phyloP scores from a whole-genome alignment of 2,113 vertebrate genomes.

The Mirza zaza region DNA sequence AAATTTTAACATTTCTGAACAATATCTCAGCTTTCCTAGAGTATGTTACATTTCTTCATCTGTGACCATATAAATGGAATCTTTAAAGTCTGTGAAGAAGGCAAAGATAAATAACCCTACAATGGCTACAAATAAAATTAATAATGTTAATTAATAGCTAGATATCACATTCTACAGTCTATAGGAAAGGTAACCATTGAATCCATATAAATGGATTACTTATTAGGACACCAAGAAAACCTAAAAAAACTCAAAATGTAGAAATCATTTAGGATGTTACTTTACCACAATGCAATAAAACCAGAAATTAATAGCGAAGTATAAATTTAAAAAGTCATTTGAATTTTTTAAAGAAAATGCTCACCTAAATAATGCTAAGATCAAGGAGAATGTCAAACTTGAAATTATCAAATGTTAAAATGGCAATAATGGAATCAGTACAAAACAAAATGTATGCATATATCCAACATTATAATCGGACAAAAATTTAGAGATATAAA shows the following conservation, averaged over 20 bases:
- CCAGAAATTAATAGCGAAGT: background rate
- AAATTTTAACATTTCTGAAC: background rate
- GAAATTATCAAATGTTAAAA: background rate
- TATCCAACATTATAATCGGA: background rate
- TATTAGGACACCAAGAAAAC: background rate
- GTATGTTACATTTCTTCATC: background rate
- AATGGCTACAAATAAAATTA: background rate
- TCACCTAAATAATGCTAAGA: background rate
- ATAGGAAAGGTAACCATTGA: background rate
- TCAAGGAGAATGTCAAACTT: background rate
- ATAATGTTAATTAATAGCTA: background rate
- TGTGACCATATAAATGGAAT: background rate
- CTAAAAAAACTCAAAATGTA: background rate
- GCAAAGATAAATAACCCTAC: background rate
- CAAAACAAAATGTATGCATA: background rate
- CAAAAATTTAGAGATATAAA: background rate
- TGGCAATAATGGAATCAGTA: background rate
- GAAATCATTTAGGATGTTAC: background rate
- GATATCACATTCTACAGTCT: background rate
- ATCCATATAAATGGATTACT: background rate
- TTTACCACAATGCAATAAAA: background rate
- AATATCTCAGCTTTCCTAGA: background rate
- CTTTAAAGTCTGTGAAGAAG: background rate
- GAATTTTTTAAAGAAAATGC: background rate
- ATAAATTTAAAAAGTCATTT: background rate